Conservation (phyloP, 2,797 vertebrate species). For the Rhabdomys pumilio region DNA sequence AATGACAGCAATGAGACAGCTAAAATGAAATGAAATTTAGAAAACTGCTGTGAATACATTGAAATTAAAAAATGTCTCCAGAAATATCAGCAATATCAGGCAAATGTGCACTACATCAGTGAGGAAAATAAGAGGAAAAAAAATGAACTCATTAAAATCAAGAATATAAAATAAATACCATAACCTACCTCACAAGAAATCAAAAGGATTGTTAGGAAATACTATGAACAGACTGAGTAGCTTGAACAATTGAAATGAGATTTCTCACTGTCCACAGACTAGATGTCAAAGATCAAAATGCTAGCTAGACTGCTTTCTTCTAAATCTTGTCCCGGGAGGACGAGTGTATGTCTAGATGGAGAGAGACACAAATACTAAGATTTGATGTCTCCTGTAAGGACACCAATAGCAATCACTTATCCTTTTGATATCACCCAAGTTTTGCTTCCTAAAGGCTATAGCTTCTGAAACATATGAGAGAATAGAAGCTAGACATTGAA, state of each 20-base stretch:
- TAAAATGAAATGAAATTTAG: slow-evolving; percentile 37
- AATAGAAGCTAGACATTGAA: neutral
- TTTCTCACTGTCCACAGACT: neutral
- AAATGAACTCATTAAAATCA: slow-evolving; percentile 29
- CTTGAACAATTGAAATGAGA: neutral
- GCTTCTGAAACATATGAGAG: neutral
- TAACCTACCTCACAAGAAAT: slow-evolving; percentile 5
- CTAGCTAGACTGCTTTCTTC: neutral
- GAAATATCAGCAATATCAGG: neutral
- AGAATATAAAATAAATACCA: neutral
- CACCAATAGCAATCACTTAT: neutral
- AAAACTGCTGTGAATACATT: neutral
- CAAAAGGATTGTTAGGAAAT: neutral
- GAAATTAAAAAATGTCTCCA: neutral
- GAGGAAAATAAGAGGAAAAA: neutral
- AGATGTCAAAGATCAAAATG: neutral
- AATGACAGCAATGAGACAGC: slow-evolving; percentile 1
- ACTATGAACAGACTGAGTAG: neutral
- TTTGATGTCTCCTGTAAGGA: neutral
- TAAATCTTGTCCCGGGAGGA: neutral
- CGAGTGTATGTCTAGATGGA: neutral
- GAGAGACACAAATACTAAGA: neutral
- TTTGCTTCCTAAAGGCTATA: neutral
- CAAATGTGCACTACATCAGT: neutral
- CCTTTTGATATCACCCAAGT: neutral